Percentiles rank a stretch among this genome's conserved stretches.
These are phyloP conservation scores for Nyctibius bracteatus DNA, from an alignment of 2,113 vertebrate species.

Conservation along the genomic window DNA sequence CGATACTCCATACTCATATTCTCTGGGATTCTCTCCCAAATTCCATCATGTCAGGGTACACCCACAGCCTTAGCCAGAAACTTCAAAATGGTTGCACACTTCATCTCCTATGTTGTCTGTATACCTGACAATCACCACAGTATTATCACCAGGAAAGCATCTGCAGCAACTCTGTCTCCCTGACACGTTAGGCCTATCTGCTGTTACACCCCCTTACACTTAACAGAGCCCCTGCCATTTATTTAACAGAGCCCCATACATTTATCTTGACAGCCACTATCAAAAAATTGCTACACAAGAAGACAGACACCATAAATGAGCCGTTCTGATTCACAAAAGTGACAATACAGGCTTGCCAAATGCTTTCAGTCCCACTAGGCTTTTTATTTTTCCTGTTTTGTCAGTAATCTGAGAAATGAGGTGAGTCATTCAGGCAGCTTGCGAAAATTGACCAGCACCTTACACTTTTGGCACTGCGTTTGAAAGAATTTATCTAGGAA, in stretches of 20 bases:
- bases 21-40: not conserved
- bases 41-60: not conserved
- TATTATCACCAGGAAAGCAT: not conserved
- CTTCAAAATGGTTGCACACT: not conserved
- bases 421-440: not conserved
- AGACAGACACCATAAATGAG: not conserved
- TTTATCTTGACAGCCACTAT: not conserved
- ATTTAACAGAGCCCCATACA: not conserved
- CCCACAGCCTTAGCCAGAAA: not conserved
- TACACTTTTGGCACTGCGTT: not conserved
- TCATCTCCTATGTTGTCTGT: not conserved
- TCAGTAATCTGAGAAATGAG: not conserved
- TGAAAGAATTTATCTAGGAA: constrained; percentile 13
- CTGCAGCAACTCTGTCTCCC: not conserved
- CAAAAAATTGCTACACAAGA: not conserved
- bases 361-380: not conserved
- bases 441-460: constrained; percentile 14
- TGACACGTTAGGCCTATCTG: not conserved
- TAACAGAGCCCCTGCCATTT: not conserved
- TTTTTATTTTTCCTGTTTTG: not conserved
- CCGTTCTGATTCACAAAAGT: not conserved
- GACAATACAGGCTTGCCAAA: not conserved
- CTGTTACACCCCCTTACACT: not conserved
- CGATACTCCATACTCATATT: accelerated
- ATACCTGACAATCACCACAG: not conserved